Evolutionary conservation across 2,888 invertebrate genomes (phyloP).

Genomic region (Lycophotia porphyrea): DNA sequence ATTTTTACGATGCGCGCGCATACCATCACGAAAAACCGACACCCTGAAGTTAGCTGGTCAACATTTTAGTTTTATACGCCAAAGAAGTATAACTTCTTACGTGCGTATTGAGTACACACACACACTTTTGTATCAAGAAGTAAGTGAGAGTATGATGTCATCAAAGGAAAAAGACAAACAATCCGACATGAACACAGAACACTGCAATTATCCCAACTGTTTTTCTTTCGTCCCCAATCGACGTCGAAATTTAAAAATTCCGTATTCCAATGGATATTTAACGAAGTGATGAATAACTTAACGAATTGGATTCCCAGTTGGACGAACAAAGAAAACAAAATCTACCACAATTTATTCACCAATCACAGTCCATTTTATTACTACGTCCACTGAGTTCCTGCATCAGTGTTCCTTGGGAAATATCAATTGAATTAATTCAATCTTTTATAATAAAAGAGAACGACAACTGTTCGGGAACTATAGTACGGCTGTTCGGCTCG

Average conservation of each 20-base stretch:
- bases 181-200: neutral
- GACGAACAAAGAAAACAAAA: constrained; percentile 55
- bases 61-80: no score
- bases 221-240: constrained; percentile 23
- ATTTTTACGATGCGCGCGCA: no score
- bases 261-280: constrained; percentile 43
- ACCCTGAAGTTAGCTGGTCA: no score
- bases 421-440: constrained; percentile 63
- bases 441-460: constrained; percentile 60
- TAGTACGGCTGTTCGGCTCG: constrained; percentile 23
- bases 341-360: constrained; percentile 52
- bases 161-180: neutral
- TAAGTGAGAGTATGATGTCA: neutral
- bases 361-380: constrained; percentile 56
- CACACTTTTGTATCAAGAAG: no score
- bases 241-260: constrained; percentile 38
- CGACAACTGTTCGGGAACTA: constrained; percentile 33
- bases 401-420: constrained; percentile 52
- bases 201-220: constrained; percentile 36
- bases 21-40: no score
- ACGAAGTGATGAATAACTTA: constrained; percentile 57
- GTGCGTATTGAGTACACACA: no score
- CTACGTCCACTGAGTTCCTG: constrained; percentile 35
- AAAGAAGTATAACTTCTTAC: no score
- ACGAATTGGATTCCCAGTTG: constrained; percentile 36